Evolutionary conservation across 2,888 invertebrate genomes (phyloP), one percentile per base, ranked within the genome.

Genomic region (Brachypalpus laphriformis): DNA sequence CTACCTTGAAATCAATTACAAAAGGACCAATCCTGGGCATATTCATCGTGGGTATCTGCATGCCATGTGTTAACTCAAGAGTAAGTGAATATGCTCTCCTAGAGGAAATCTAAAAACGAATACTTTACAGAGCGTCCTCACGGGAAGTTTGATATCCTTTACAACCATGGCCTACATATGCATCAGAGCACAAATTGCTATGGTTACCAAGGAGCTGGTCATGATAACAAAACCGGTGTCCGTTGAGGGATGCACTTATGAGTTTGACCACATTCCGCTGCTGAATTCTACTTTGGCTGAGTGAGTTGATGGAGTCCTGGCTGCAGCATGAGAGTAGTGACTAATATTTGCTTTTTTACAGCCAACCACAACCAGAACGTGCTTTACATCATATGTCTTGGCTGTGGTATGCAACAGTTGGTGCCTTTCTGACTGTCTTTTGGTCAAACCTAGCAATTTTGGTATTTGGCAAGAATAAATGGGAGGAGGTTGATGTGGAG

Each of bases 1-100:
- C 94, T 90, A 94, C 94, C 0, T 90, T 95, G 22, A 94, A 94
- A 88, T 94, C 95, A 0, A 94, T 95, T 89, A 93, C 94, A 0
- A 94, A 94, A 90, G 95, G 95, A 0, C 95, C 95, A 0, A 93
- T 95, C 88, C 91, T 95, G 9, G 96, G 95, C 56, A 94, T 96
- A 72, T 96, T 96, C 89, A 93, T 95, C 0, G 93, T 95, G 88
- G 95, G 95, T 2, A 93, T 95, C 40, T 91, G 93, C 22, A 88
- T 95, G 91, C 95, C 95, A 0, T 95, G 94, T 94, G 93, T 94
- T 0, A 94, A 94, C 89, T 92, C 93, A 40, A 93, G 93, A 92
- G 95, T 94, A 89, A 89, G 88, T 42, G n/a, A n/a, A n/a, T n/a
- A n/a, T n/a, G n/a, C n/a, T n/a, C n/a, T n/a, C n/a, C n/a, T n/a